These are phyloP conservation scores for Dinoponera quadriceps DNA, from an alignment of 1,140 invertebrate genomes.

Conservation along the genomic window DNA sequence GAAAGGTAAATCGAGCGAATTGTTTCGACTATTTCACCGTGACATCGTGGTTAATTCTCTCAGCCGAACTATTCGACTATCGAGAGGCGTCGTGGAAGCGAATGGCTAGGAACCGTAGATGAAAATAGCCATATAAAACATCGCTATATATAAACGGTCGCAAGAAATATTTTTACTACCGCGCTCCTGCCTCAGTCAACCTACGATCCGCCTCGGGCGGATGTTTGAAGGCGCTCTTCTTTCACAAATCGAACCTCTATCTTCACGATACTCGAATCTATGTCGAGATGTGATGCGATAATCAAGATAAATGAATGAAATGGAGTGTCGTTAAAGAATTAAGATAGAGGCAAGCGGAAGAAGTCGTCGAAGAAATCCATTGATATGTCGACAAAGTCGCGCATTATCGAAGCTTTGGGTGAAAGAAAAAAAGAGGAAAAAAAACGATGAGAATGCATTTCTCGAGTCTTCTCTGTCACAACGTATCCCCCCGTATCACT, in stretches of 20 bases:
- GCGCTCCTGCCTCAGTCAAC: constrained; percentile 37
- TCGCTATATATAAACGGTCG: constrained; percentile 56
- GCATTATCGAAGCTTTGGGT: no score
- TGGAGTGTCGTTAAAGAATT: no score
- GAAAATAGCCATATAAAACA: constrained; percentile 56
- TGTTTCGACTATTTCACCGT: not conserved
- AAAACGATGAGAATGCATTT: no score
- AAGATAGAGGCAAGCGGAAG: no score
- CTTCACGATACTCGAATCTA: not conserved
- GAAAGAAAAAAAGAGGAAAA: no score
- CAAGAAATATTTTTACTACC: constrained; percentile 54
- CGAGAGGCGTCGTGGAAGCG: constrained; percentile 25
- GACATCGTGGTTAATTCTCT: constrained; percentile 1
- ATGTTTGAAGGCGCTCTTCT: constrained; percentile 21
- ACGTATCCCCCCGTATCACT: no score
- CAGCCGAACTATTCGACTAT: constrained; percentile 13
- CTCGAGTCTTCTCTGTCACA: no score
- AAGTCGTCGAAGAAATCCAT: no score
- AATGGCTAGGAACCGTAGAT: constrained; percentile 28
- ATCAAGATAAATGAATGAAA: no score
- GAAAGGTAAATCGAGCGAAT: not conserved
- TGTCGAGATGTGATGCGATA: not conserved
- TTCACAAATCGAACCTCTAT: not conserved
- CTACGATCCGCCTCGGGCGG: constrained; percentile 14
- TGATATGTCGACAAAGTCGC: no score